Evolutionary conservation across 2,797 vertebrate genomes (phyloP), one percentile per base, ranked within the genome.

Genomic region (Aselliscus stoliczkanus): DNA sequence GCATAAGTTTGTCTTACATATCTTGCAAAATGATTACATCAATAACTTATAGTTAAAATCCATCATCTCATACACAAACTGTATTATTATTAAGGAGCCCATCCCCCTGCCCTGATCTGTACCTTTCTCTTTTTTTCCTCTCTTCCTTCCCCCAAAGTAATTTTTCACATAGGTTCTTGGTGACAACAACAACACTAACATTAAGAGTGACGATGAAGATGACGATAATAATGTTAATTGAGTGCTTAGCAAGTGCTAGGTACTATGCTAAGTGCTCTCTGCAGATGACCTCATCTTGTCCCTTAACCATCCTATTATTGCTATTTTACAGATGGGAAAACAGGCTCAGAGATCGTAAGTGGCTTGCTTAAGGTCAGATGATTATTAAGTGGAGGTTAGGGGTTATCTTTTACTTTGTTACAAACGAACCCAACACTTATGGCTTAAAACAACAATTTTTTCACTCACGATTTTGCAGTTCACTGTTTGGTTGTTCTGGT

Each of bases 81-180:
- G 9, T 69, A 34, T 44, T 5, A 56, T 14, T 44, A 60, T 67
- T 20, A 54, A n/a, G n/a, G 37, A 60, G 18, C 21, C n/a, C 34
- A 12, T 64, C 25, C 17, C 12, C 67, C 56, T 52, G 20, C 23
- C 44, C 31, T 80, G 27, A 52, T 73, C 34, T 52, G 15, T 85
- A 58, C 29, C 21, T 92, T 72, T 76, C 31, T n/a, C 27, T 77
- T 50, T 52, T 37, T 87, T 82, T 67, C 27, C 62, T 81, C 82
- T 70, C 56, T 34, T 60, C 6, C 42, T 79, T 75, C 20, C 34
- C 17, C 42, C 10, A 37, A 7, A 75, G 50, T 42, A 73, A 44
- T 18, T 3, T 29, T 50, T 64, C 60, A 58, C 54, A 1, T 3
- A 52, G 37, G 31, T 47, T 82, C 42, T 94, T 80, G 54, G 10